These are phyloP conservation scores for Camponotus pennsylvanicus DNA, from an alignment of 1,140 invertebrate genomes.

Conservation along the genomic window DNA sequence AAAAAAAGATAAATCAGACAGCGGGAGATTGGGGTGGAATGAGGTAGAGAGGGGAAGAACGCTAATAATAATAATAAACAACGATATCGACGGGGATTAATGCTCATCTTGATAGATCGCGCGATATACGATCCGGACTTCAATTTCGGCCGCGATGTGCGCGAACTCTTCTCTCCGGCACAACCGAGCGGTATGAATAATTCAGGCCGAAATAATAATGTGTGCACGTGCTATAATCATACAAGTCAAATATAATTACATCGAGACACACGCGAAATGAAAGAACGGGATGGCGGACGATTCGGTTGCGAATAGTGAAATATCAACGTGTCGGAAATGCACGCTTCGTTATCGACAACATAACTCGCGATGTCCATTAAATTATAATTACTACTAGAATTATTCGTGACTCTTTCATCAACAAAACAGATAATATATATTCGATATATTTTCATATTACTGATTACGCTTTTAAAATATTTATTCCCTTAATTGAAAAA, in stretches of 20 bases:
- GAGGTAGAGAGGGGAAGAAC: background rate
- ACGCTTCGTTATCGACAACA: constrained; percentile 56
- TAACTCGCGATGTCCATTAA: constrained; percentile 47
- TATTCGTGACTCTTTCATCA: background rate
- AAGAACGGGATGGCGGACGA: background rate
- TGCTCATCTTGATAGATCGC: constrained; percentile 67
- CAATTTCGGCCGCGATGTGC: constrained; percentile 59
- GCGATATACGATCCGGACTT: constrained; percentile 58
- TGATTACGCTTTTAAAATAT: background rate
- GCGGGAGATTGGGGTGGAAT: background rate
- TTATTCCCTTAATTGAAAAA: constrained; percentile 34
- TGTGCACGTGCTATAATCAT: constrained; percentile 75
- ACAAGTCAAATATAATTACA: constrained; percentile 77
- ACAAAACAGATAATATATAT: background rate
- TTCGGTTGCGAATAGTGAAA: constrained; percentile 51
- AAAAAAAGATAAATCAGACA: constrained; percentile 31
- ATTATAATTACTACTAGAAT: constrained; percentile 55
- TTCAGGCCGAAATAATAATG: constrained; percentile 75
- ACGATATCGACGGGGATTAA: constrained; percentile 66
- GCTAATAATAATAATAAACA: constrained; percentile 66
- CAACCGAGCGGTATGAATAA: constrained; percentile 69
- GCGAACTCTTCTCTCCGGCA: constrained; percentile 28
- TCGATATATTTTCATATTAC: background rate
- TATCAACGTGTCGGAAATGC: constrained; percentile 61
- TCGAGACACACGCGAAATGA: background rate